These are phyloP conservation scores for Polypedilum pembai DNA, from an alignment of 1,140 invertebrate species.

Conservation along the genomic window DNA sequence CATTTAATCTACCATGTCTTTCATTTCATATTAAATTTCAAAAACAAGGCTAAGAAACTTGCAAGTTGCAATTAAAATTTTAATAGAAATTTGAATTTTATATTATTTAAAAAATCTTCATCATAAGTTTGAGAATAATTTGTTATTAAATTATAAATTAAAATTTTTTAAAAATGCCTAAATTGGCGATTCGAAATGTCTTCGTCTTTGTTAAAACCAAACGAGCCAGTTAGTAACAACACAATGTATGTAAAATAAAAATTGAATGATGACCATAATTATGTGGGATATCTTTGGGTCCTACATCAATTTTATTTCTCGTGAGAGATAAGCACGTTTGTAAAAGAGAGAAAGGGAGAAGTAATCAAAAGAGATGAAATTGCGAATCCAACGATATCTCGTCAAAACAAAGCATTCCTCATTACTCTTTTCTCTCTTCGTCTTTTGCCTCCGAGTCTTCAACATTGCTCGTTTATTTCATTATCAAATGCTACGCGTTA, in stretches of 20 bases:
- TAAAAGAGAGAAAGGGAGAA: too few species aligned
- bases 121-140: too few species aligned
- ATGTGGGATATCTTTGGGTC: constrained; percentile 9
- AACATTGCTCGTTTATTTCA: not conserved
- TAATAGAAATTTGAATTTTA: too few species aligned
- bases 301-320: not conserved
- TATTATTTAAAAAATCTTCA: too few species aligned
- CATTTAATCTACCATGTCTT: too few species aligned
- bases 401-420: constrained; percentile 4
- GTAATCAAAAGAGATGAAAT: not conserved
- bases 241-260: not conserved
- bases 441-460: not conserved
- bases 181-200: too few species aligned
- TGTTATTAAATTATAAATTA: too few species aligned
- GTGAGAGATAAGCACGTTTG: not conserved
- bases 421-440: not conserved
- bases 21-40: too few species aligned
- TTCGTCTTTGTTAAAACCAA: not conserved
- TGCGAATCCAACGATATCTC: not conserved
- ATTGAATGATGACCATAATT: constrained; percentile 3
- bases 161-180: too few species aligned
- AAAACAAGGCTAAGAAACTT: too few species aligned
- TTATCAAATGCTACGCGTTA: constrained; percentile 12
- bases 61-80: too few species aligned
- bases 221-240: not conserved